phyloP scores from a whole-genome alignment of 2,888 invertebrate species.

The Eupeodes latifasciatus region DNA sequence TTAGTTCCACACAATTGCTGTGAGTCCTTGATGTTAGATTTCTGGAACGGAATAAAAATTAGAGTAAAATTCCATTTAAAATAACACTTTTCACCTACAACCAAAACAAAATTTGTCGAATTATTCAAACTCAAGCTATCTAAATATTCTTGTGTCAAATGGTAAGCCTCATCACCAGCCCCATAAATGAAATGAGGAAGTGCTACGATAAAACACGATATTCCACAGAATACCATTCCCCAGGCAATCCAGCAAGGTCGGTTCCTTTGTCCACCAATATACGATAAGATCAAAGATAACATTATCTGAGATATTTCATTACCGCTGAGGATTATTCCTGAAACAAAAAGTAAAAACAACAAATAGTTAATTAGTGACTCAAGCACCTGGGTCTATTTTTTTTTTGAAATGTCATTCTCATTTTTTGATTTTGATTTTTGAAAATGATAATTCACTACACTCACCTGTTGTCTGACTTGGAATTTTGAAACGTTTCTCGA shows the following conservation, averaged over 20 bases:
- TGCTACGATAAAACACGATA: slow-evolving; percentile 87
- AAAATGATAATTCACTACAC: slow-evolving; percentile 71
- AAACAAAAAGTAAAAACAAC: slow-evolving; percentile 59
- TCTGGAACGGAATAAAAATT: slow-evolving; percentile 74
- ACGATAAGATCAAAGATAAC: slow-evolving; percentile 87
- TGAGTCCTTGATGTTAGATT: slow-evolving; percentile 76
- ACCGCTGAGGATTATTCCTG: slow-evolving; percentile 88
- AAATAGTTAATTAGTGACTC: too few relatives aligned
- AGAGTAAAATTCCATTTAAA: slow-evolving; percentile 52
- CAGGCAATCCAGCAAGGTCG: slow-evolving; percentile 88
- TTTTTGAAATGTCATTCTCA: not conserved
- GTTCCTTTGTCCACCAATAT: slow-evolving; percentile 88
- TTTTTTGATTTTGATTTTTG: not conserved
- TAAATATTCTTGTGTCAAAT: slow-evolving; percentile 83
- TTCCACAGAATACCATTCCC: slow-evolving; percentile 87
- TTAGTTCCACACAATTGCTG: slow-evolving; percentile 80
- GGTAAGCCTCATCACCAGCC: slow-evolving; percentile 85
- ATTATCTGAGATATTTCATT: slow-evolving; percentile 89
- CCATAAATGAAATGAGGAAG: slow-evolving; percentile 88
- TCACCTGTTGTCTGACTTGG: slow-evolving; percentile 88
- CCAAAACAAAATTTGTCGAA: slow-evolving; percentile 75
- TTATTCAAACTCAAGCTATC: slow-evolving; percentile 75
- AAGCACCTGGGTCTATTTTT: not conserved
- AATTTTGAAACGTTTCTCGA: slow-evolving; percentile 89
- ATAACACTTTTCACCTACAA: slow-evolving; percentile 78